Percentiles rank a stretch among this genome's conserved stretches.
These are phyloP conservation scores for Teleiodes luculella DNA, from an alignment of 2,888 invertebrate species.

Conservation along the genomic window DNA sequence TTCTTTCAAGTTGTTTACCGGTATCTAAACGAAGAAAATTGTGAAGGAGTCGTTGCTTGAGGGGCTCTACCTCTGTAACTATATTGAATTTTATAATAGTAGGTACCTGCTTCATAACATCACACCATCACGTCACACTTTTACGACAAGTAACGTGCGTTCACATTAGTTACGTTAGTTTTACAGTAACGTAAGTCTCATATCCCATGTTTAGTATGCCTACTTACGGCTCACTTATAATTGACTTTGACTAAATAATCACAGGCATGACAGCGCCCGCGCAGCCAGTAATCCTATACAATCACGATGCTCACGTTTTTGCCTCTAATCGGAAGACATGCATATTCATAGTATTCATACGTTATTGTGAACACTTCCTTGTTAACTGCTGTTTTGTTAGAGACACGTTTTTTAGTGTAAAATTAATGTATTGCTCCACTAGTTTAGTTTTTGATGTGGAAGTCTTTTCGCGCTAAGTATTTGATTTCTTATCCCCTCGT, in stretches of 20 bases:
- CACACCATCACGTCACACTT: too few species aligned
- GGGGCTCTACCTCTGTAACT: too few species aligned
- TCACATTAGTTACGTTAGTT: too few species aligned
- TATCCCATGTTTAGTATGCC: background rate
- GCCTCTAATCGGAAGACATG: slow-evolving; percentile 16
- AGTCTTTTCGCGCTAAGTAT: too few species aligned
- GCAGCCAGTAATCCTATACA: slow-evolving; percentile 7
- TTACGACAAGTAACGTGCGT: too few species aligned
- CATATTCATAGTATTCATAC: slow-evolving; percentile 19
- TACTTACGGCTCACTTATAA: background rate
- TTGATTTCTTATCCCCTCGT: too few species aligned
- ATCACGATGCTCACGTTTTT: slow-evolving; percentile 17
- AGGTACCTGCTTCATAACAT: too few species aligned
- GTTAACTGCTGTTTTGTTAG: slow-evolving; percentile 3
- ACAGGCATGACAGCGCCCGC: background rate
- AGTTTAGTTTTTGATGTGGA: background rate
- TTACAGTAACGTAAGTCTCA: too few species aligned
- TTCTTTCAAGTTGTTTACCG: too few species aligned
- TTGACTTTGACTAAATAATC: slow-evolving; percentile 11
- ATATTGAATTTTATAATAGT: too few species aligned
- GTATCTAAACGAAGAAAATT: too few species aligned
- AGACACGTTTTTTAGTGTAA: slow-evolving; percentile 1
- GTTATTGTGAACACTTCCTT: slow-evolving; percentile 15
- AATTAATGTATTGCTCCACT: background rate
- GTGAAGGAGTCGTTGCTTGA: too few species aligned